Evolutionary conservation across 2,888 invertebrate genomes (phyloP).

Genomic region (Sminthurinus aureus): DNA sequence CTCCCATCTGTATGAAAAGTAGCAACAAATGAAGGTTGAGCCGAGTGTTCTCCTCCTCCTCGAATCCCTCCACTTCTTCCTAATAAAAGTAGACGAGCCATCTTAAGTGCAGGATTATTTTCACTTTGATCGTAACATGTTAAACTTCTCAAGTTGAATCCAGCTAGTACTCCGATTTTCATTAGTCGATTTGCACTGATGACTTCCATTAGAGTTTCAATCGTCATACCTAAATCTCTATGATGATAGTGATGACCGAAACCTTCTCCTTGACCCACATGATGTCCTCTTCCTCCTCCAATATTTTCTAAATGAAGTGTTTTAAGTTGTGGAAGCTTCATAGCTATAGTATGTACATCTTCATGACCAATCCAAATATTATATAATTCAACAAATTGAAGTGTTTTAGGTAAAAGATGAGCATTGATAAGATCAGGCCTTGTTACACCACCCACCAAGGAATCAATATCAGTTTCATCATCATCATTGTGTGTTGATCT

Average conservation of each 20-base stretch:
- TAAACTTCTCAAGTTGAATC: constrained; percentile 35
- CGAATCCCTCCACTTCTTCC: not conserved
- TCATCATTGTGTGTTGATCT: not conserved
- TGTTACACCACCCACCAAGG: not conserved
- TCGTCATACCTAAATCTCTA: constrained; percentile 24
- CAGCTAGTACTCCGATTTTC: constrained; percentile 30
- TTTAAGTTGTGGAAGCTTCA: constrained; percentile 12
- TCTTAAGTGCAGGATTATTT: constrained; percentile 16
- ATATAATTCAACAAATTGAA: constrained; percentile 37
- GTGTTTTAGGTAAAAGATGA: constrained; percentile 27
- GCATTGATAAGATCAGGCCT: constrained; percentile 25
- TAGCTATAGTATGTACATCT: constrained; percentile 13
- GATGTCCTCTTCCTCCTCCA: not conserved
- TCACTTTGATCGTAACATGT: not conserved
- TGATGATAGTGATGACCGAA: no score
- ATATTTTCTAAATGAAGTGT: constrained; percentile 39
- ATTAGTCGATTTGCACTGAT: constrained; percentile 8
- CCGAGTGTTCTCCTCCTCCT: no score
- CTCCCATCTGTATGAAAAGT: constrained; percentile 28
- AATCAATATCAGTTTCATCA: constrained; percentile 15
- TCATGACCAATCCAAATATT: constrained; percentile 25
- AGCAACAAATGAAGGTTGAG: constrained; percentile 30
- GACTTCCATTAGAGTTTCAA: constrained; percentile 8
- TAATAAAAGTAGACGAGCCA: constrained; percentile 14
- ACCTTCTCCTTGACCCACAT: constrained; percentile 2